Percentiles rank a stretch among this genome's conserved stretches.
phyloP scores from a whole-genome alignment of 2,113 vertebrate genomes.

The Scopus umbretta region DNA sequence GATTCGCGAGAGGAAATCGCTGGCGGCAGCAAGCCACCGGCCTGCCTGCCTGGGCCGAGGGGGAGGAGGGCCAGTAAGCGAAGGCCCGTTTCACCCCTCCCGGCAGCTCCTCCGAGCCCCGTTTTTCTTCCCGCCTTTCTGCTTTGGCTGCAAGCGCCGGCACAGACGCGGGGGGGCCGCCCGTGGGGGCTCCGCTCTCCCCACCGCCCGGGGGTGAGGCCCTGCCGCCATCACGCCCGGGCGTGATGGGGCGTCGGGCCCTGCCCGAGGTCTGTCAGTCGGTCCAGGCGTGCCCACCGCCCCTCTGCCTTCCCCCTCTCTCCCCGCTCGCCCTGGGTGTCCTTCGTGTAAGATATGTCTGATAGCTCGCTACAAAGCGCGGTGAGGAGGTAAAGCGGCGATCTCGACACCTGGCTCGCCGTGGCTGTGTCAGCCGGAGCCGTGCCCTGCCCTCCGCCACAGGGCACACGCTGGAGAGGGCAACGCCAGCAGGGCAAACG shows the following conservation, averaged over 20 bases:
- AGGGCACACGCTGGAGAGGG: accelerated
- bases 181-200: no score
- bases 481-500: not conserved
- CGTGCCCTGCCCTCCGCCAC: accelerated
- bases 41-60: not conserved
- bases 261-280: accelerated
- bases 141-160: no score
- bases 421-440: not conserved
- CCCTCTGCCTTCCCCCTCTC: no score
- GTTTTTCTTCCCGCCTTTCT: not conserved
- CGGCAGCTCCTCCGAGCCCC: not conserved
- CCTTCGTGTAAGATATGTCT: no score
- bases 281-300: accelerated
- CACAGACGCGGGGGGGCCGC: no score
- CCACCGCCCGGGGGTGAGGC: accelerated
- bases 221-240: not conserved
- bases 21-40: not conserved
- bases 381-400: accelerated
- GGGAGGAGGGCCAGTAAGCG: no score
- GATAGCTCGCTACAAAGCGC: no score
- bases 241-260: not conserved
- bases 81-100: no score
- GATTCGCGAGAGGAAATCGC: not conserved
- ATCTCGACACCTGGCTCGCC: not conserved
- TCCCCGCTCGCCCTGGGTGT: accelerated